A percentile compares a stretch with the other conserved stretches of the same genome.
phyloP scores from a whole-genome alignment of 2,797 vertebrate species.

The Thripadectes ignobilis region DNA sequence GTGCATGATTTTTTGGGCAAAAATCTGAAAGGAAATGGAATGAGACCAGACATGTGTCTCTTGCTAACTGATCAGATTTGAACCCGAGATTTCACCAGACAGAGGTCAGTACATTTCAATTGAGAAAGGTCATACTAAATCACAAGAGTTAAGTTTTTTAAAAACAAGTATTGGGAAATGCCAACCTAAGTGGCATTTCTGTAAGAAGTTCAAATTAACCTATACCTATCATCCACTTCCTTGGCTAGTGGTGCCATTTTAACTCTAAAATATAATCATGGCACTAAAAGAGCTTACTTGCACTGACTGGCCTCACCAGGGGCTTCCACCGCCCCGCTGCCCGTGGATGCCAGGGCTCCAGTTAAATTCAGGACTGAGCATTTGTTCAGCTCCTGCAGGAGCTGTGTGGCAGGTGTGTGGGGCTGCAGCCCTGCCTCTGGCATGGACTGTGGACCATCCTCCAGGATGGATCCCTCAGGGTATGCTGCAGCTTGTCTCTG shows the following conservation, averaged over 20 bases:
- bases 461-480: not conserved
- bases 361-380: not conserved
- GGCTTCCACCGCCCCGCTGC: not conserved
- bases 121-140: not conserved
- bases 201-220: not conserved
- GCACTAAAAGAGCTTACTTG: not conserved
- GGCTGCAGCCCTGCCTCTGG: not conserved
- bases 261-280: not conserved
- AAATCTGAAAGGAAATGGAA: not conserved
- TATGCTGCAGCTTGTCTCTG: not conserved
- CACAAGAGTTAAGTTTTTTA: not conserved
- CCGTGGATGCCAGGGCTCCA: not conserved
- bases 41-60: not conserved
- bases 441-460: not conserved
- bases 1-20: not conserved
- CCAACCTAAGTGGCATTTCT: not conserved
- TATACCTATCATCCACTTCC: not conserved
- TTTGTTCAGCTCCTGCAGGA: not conserved
- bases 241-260: not conserved
- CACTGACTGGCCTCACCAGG: not conserved
- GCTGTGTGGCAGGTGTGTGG: not conserved
- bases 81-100: not conserved
- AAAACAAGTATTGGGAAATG: not conserved
- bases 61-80: not conserved
- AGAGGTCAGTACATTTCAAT: not conserved